Percentiles rank a stretch among this genome's conserved stretches.
Conservation (phyloP, 2,888 invertebrate species). For the Prosapia bicincta region DNA sequence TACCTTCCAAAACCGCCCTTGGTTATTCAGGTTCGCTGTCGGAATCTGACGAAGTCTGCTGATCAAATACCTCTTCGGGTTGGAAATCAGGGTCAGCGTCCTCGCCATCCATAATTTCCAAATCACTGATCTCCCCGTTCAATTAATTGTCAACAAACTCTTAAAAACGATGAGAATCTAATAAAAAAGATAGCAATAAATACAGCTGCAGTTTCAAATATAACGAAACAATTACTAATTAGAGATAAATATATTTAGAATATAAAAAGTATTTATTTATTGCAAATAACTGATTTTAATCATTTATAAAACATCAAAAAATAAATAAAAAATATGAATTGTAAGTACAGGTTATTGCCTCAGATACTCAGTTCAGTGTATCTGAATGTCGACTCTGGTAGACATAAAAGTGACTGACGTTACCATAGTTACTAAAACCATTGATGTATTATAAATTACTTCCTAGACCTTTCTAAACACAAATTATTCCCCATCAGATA, state of each 20-base stretch:
- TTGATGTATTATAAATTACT: neutral
- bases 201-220: neutral
- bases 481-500: neutral
- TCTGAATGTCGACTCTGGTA: constrained; percentile 1
- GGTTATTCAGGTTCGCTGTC: neutral
- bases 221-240: neutral
- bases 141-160: constrained; percentile 1
- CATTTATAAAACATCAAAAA: too few species aligned
- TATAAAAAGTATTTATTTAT: too few species aligned
- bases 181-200: neutral
- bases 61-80: neutral
- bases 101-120: neutral
- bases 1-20: neutral
- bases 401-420: neutral
- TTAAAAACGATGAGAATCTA: neutral
- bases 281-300: too few species aligned
- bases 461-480: neutral
- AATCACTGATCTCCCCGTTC: constrained; percentile 4
- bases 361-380: neutral
- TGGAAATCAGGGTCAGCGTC: neutral
- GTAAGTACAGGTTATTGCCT: neutral
- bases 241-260: too few species aligned
- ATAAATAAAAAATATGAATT: neutral
- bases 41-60: neutral
- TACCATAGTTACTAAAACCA: neutral